These are phyloP conservation scores for Nylanderia fulva DNA, from an alignment of 1,140 invertebrate species.

Conservation along the genomic window DNA sequence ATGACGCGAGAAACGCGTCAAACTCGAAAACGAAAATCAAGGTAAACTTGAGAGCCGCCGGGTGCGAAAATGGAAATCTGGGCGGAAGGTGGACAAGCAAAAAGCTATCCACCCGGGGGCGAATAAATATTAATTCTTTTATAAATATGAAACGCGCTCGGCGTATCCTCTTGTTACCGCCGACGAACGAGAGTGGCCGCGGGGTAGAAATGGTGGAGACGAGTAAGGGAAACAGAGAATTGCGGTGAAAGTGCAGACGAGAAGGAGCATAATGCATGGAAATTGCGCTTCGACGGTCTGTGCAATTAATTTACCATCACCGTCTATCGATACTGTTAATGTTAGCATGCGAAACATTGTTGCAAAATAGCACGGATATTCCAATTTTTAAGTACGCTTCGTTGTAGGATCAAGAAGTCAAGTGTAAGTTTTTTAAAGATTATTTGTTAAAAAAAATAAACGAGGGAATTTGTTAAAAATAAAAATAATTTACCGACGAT, in stretches of 20 bases:
- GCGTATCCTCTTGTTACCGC: conserved; percentile 51
- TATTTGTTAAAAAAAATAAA: neutral
- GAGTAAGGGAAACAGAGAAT: conserved; percentile 36
- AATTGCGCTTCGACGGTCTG: conserved; percentile 4
- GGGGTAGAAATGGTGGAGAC: conserved; percentile 15
- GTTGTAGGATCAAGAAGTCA: neutral
- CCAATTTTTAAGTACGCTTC: neutral
- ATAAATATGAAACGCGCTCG: conserved; percentile 69
- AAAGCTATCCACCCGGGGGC: conserved; percentile 49
- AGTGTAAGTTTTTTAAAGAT: neutral
- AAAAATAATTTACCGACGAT: neutral
- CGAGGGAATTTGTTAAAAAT: neutral
- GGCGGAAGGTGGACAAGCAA: conserved; percentile 53
- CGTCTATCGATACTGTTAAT: conserved; percentile 22
- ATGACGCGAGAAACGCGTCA: conserved; percentile 14
- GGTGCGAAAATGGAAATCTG: conserved; percentile 46
- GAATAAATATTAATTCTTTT: conserved; percentile 71
- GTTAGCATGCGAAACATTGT: neutral
- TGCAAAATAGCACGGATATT: neutral
- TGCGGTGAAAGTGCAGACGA: conserved; percentile 25
- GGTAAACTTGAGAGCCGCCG: conserved; percentile 19
- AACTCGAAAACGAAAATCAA: conserved; percentile 40
- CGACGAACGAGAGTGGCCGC: conserved; percentile 33
- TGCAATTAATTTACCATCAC: conserved; percentile 41
- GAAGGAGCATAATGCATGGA: conserved; percentile 46